These are phyloP conservation scores for Lepidurus apus DNA, from an alignment of 1,140 invertebrate species.

Conservation along the genomic window DNA sequence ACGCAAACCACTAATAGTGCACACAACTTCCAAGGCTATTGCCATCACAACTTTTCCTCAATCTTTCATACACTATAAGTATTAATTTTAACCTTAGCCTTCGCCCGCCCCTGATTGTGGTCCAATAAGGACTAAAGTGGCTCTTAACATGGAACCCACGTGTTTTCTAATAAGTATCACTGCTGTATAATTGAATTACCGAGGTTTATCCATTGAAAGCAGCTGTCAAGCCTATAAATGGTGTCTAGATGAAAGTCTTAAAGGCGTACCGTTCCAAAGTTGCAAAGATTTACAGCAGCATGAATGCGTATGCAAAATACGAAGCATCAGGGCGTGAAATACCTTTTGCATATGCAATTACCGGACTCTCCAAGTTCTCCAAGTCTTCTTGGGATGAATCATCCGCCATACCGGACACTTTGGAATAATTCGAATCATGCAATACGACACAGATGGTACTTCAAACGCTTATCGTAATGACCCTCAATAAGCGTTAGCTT, in stretches of 20 bases:
- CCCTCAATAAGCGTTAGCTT: not conserved
- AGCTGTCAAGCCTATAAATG: not conserved
- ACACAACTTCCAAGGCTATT: not conserved
- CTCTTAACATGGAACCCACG: not conserved
- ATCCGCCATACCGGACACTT: not conserved
- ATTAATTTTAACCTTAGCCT: not conserved
- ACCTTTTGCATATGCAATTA: conserved; percentile 10
- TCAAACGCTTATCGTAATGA: not conserved
- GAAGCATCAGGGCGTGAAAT: not conserved
- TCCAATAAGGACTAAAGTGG: not conserved
- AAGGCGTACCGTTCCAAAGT: not conserved
- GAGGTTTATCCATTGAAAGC: not conserved
- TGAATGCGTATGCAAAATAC: not conserved
- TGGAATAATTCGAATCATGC: not conserved
- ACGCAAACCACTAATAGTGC: not conserved
- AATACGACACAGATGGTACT: conserved; percentile 1
- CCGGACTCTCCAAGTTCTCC: not conserved
- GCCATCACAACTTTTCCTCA: not conserved
- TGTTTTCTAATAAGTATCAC: not conserved
- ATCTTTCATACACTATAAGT: not conserved
- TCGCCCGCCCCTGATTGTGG: not conserved
- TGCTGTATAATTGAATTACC: not conserved
- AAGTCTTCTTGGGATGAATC: not conserved
- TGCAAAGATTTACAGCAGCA: not conserved
- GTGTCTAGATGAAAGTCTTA: not conserved